Conservation (phyloP, 2,797 vertebrate genomes). For the Clarias platycephalus region DNA sequence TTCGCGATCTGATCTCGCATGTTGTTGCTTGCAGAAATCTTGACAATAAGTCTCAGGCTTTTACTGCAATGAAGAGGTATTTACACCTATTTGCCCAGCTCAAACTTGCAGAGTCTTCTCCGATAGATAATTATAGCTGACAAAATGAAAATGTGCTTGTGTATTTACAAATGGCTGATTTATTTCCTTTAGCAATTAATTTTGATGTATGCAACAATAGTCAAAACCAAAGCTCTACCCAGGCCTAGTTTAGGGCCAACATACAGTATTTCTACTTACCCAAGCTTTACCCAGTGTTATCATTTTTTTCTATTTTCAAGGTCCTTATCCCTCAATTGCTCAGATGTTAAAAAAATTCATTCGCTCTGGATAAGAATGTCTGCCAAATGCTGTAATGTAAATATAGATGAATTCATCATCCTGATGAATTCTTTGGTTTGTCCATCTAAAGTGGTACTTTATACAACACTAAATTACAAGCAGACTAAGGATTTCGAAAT, state of each 20-base stretch:
- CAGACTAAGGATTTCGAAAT: neutral
- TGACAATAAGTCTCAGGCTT: slow-evolving; percentile 8
- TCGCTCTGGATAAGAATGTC: too few species aligned
- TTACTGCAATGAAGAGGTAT: neutral
- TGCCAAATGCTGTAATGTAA: neutral
- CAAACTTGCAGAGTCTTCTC: neutral
- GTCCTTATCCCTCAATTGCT: too few species aligned
- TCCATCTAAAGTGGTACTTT: neutral
- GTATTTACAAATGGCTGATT: neutral
- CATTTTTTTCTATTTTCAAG: too few species aligned
- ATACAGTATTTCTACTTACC: neutral
- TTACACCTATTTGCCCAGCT: slow-evolving; percentile 8
- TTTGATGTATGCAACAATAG: neutral
- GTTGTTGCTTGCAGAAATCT: slow-evolving; percentile 11
- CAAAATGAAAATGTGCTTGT: neutral
- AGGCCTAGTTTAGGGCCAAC: neutral
- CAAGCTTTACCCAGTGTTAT: too few species aligned
- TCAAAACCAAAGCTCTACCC: neutral
- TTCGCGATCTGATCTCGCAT: neutral
- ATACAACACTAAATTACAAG: neutral
- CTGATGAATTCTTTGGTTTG: neutral
- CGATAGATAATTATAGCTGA: neutral
- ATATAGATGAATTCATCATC: neutral
- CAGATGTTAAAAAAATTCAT: too few species aligned
- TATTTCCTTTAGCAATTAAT: neutral